These are phyloP conservation scores for Arnoldichthys spilopterus DNA, from an alignment of 2,797 vertebrate genomes.

Conservation along the genomic window DNA sequence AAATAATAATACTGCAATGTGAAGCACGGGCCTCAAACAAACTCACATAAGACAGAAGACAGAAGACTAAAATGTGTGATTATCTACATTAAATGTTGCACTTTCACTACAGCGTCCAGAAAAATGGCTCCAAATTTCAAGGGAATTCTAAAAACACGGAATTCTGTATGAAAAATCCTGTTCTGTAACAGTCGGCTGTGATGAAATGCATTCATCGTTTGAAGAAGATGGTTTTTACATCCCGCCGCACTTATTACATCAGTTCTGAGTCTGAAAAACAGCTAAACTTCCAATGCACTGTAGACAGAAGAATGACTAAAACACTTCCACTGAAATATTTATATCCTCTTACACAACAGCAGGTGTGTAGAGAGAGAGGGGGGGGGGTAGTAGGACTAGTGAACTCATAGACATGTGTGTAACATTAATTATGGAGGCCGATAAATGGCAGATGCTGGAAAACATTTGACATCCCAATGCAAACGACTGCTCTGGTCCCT, in stretches of 20 bases:
- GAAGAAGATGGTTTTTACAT: background rate
- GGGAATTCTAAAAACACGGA: background rate
- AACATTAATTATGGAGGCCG: conserved; percentile 18
- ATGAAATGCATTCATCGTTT: conserved; percentile 2
- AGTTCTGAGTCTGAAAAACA: background rate
- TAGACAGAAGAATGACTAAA: conserved; percentile 23
- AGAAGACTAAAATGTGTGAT: background rate
- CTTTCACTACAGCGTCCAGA: background rate
- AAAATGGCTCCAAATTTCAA: background rate
- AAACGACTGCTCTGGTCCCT: background rate
- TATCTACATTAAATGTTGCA: background rate
- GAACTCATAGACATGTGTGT: conserved; percentile 18
- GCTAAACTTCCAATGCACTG: conserved; percentile 14
- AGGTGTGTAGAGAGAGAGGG: conserved; percentile 26
- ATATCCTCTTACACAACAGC: conserved; percentile 44
- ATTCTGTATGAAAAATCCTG: background rate
- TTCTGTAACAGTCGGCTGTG: background rate
- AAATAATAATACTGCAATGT: background rate
- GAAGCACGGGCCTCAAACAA: background rate
- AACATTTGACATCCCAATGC: background rate
- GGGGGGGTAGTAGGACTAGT: background rate
- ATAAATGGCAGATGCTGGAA: background rate
- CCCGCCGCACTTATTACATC: background rate
- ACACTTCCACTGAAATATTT: conserved; percentile 49
- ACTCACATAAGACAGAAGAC: background rate